phyloP scores from a whole-genome alignment of 2,888 invertebrate species.

The Standfussiana lucernea region DNA sequence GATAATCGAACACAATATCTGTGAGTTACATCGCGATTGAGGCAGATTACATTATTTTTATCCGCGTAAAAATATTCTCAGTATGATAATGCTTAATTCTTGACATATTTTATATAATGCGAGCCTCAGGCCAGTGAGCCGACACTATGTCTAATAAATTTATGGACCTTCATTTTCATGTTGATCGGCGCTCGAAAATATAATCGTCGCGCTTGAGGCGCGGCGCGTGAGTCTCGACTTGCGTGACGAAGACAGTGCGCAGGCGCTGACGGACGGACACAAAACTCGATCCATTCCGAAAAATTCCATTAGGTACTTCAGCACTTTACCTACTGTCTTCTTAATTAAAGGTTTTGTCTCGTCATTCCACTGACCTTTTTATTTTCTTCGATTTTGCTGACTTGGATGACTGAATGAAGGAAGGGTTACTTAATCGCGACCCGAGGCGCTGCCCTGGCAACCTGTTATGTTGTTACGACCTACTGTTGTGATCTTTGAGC shows the following conservation, averaged over 20 bases:
- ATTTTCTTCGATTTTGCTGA: slow-evolving; percentile 47
- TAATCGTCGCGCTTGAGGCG: slow-evolving; percentile 89
- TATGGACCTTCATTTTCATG: slow-evolving; percentile 90
- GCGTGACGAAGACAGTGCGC: slow-evolving; percentile 72
- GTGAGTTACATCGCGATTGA: slow-evolving; percentile 58
- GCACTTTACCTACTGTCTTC: slow-evolving; percentile 13
- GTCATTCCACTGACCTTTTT: slow-evolving; percentile 50
- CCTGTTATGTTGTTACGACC: slow-evolving; percentile 51
- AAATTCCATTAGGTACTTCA: slow-evolving; percentile 19
- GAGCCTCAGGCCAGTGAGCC: slow-evolving; percentile 85
- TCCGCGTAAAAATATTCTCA: slow-evolving; percentile 82
- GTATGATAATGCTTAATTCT: slow-evolving; percentile 90
- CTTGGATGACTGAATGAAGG: slow-evolving; percentile 35
- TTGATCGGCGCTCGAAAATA: slow-evolving; percentile 90
- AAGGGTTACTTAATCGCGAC: slow-evolving; percentile 52
- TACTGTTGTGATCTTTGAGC: slow-evolving; percentile 54
- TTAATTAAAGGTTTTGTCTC: slow-evolving; percentile 44
- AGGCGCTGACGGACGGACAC: slow-evolving; percentile 54
- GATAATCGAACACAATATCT: slow-evolving; percentile 49
- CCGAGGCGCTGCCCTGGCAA: slow-evolving; percentile 35
- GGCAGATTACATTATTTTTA: slow-evolving; percentile 75
- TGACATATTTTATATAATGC: slow-evolving; percentile 90
- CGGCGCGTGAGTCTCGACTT: slow-evolving; percentile 80
- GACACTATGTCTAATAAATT: slow-evolving; percentile 91
- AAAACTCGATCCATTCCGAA: slow-evolving; percentile 41